Percentiles rank a stretch among this genome's conserved stretches.
phyloP scores from a whole-genome alignment of 2,113 vertebrate species.

The Procapra przewalskii region DNA sequence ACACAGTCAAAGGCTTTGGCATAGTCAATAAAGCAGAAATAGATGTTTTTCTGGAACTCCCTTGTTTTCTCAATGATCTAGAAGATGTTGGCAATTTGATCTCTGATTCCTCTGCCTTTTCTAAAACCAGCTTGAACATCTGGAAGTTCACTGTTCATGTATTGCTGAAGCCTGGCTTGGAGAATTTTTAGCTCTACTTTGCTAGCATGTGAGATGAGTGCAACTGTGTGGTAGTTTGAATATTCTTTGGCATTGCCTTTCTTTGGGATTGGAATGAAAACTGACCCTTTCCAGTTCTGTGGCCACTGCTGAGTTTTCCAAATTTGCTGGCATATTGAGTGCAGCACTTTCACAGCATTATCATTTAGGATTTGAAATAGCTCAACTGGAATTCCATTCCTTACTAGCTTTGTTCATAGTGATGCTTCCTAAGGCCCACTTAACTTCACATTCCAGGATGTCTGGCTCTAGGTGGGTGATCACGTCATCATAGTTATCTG shows the following conservation, averaged over 20 bases:
- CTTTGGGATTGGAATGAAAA: neutral
- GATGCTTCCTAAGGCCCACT: neutral
- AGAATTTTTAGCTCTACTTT: neutral
- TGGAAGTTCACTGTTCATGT: neutral
- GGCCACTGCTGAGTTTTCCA: neutral
- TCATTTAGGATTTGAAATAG: too few relatives aligned
- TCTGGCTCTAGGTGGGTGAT: neutral
- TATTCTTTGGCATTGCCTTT: neutral
- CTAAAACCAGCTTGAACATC: neutral
- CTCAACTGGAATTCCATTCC: too few relatives aligned
- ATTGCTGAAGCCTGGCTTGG: neutral
- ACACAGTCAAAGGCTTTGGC: neutral
- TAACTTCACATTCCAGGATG: too few relatives aligned
- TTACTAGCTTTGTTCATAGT: too few relatives aligned
- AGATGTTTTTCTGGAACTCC: too few relatives aligned
- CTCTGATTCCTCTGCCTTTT: neutral
- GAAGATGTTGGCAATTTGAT: neutral
- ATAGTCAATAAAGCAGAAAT: too few relatives aligned
- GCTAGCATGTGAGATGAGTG: neutral
- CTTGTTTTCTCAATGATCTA: too few relatives aligned
- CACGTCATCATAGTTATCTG: fast-evolving
- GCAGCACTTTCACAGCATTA: too few relatives aligned
- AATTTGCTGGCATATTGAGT: too few relatives aligned
- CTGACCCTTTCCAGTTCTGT: neutral
- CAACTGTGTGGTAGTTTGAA: neutral